phyloP scores from a whole-genome alignment of 2,113 vertebrate species.

The Cryptotis parvus region DNA sequence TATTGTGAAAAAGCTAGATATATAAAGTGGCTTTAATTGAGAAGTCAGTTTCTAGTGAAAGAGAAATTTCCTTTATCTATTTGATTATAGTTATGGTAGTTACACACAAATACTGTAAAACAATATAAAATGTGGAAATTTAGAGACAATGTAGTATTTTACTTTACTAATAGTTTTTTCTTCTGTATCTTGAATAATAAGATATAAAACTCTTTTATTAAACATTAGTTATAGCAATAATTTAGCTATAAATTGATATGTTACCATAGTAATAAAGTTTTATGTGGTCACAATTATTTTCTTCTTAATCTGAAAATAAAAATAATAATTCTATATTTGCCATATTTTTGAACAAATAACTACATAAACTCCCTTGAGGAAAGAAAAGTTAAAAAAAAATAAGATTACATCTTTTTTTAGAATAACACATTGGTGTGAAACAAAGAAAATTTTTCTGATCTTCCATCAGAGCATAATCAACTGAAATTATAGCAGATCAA shows the following conservation, averaged over 20 bases:
- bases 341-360: slow-evolving; percentile 20
- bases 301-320: slow-evolving; percentile 54
- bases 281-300: slow-evolving; percentile 33
- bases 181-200: slow-evolving; percentile 67
- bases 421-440: neutral
- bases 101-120: slow-evolving; percentile 58
- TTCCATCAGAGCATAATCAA: neutral
- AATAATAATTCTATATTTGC: slow-evolving; percentile 15
- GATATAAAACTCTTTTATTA: slow-evolving; percentile 42
- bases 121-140: slow-evolving; percentile 61
- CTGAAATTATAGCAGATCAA: neutral
- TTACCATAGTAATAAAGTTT: slow-evolving; percentile 31
- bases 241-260: slow-evolving; percentile 36
- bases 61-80: slow-evolving; percentile 69
- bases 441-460: neutral
- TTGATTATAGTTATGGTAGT: slow-evolving; percentile 51
- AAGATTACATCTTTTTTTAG: slow-evolving; percentile 7
- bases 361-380: neutral
- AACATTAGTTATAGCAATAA: slow-evolving; percentile 36
- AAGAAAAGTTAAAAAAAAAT: slow-evolving; percentile 13
- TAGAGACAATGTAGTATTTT: slow-evolving; percentile 43
- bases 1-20: slow-evolving; percentile 74
- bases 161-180: slow-evolving; percentile 55
- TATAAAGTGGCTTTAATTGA: slow-evolving; percentile 83
- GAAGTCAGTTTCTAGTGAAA: slow-evolving; percentile 71